Percentiles rank a stretch among this genome's conserved stretches.
Evolutionary conservation across 2,113 vertebrate species (phyloP).

Genomic region (Bolborhynchus lineola): DNA sequence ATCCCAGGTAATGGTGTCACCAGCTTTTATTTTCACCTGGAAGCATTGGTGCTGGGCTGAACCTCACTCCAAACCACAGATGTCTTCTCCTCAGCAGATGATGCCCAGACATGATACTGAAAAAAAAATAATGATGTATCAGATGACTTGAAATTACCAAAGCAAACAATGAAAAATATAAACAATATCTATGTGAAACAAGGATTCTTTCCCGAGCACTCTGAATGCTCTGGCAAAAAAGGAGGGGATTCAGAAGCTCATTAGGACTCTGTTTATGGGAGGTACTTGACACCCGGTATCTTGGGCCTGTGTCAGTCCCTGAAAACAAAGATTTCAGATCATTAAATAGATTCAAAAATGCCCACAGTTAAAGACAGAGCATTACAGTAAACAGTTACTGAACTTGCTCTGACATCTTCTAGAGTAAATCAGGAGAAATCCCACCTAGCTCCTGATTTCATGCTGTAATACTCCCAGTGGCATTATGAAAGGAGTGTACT

Average conservation of each 20-base stretch:
- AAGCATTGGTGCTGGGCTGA: background rate
- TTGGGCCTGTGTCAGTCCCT: background rate
- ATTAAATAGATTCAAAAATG: background rate
- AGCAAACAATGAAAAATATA: background rate
- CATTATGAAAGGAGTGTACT: background rate
- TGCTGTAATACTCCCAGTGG: background rate
- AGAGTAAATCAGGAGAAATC: background rate
- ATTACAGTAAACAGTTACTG: background rate
- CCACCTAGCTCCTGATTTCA: background rate
- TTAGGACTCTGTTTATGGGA: background rate
- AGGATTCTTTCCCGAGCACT: background rate
- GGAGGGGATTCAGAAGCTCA: background rate
- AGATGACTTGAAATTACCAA: background rate
- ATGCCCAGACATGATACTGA: background rate
- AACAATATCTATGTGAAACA: background rate
- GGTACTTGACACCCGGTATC: background rate
- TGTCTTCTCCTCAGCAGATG: rapidly evolving
- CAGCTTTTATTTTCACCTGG: background rate
- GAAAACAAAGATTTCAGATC: background rate
- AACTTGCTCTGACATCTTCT: background rate
- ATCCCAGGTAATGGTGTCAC: background rate
- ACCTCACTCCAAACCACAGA: background rate
- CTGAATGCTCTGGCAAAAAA: background rate
- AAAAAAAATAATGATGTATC: background rate
- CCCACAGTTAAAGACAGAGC: background rate